Conservation (phyloP, 2,888 invertebrate genomes). For the Caenorhabditis zanzibari region DNA sequence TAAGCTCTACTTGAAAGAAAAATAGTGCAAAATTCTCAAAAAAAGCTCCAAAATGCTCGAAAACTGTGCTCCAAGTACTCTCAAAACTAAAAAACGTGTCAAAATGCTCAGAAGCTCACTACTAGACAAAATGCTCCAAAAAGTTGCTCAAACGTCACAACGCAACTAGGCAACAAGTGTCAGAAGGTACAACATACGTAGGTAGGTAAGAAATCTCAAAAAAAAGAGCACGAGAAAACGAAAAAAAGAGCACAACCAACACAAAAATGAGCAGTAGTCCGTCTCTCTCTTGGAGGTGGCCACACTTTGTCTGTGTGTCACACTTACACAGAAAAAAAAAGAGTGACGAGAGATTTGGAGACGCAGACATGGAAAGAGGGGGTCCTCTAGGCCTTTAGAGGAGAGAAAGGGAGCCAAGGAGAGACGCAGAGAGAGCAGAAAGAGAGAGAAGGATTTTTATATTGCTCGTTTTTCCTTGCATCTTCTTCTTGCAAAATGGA, state of each 20-base stretch:
- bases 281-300: conserved; percentile 7
- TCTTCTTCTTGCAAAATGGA: neutral
- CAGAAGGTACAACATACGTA: too few species aligned
- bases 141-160: too few species aligned
- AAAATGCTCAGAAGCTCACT: too few species aligned
- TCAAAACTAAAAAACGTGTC: too few species aligned
- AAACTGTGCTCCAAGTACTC: too few species aligned
- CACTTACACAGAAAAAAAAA: conserved; percentile 19
- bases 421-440: conserved; percentile 7
- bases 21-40: too few species aligned
- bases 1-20: too few species aligned
- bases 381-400: neutral
- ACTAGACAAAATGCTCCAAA: too few species aligned
- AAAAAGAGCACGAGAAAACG: too few species aligned
- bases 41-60: too few species aligned
- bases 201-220: too few species aligned
- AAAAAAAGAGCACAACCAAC: neutral
- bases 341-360: neutral
- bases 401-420: neutral
- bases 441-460: conserved; percentile 26
- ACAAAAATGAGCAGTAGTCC: conserved; percentile 14
- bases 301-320: conserved; percentile 15
- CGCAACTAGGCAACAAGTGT: too few species aligned
- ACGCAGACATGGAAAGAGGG: conserved; percentile 11
- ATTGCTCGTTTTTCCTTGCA: neutral